Evolutionary conservation across 2,797 vertebrate genomes (phyloP).

Genomic region (Poliocrania exsul): DNA sequence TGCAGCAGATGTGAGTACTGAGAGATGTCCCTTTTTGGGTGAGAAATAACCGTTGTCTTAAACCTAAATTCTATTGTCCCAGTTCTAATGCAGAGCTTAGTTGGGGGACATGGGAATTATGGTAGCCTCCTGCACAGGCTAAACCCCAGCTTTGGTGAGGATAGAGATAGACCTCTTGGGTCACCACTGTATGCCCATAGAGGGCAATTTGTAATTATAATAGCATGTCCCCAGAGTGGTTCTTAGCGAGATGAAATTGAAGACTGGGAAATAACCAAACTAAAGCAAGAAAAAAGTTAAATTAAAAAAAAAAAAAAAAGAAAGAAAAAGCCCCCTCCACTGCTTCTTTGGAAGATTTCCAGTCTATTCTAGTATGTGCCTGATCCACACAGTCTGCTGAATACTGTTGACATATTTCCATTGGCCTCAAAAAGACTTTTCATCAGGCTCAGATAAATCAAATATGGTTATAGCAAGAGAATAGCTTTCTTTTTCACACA

Average conservation of each 20-base stretch:
- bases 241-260: not conserved
- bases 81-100: accelerated
- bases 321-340: accelerated
- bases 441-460: not conserved
- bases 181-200: not conserved
- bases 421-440: not conserved
- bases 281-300: accelerated
- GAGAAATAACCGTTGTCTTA: not conserved
- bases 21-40: not conserved
- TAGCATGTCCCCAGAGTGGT: not conserved
- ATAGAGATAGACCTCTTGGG: not conserved
- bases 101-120: not conserved
- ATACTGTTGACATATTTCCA: not conserved
- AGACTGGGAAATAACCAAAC: not conserved
- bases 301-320: accelerated
- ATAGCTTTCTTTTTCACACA: too few species aligned
- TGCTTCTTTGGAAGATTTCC: not conserved
- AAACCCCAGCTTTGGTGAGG: not conserved
- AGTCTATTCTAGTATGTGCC: not conserved
- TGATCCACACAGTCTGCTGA: not conserved
- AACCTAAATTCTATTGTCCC: not conserved
- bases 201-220: not conserved
- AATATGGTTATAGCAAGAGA: not conserved
- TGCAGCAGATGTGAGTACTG: conserved; percentile 35
- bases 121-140: not conserved